Evolutionary conservation across 2,113 vertebrate species (phyloP).

Genomic region (Elephas maximus): DNA sequence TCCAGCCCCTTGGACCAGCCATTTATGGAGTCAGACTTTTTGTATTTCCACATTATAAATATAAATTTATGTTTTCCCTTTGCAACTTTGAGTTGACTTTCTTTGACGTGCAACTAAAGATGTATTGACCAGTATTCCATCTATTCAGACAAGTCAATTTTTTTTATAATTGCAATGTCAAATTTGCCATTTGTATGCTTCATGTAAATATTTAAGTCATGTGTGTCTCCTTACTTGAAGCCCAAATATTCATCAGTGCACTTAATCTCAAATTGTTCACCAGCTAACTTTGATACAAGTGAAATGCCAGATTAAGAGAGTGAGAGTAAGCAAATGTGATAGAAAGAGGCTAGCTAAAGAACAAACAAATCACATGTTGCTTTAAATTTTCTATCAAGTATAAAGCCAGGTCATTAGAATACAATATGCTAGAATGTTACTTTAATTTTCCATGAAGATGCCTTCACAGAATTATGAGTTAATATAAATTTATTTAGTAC

Average conservation of each 20-base stretch:
- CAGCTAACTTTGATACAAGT: neutral
- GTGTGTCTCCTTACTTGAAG: neutral
- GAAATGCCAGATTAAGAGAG: neutral
- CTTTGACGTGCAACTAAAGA: slow-evolving; percentile 31
- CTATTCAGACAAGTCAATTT: neutral
- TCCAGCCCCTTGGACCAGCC: neutral
- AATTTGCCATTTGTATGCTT: neutral
- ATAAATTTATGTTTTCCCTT: neutral
- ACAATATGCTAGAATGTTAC: slow-evolving; percentile 20
- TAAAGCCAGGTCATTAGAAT: slow-evolving; percentile 1
- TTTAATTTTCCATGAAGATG: slow-evolving; percentile 50
- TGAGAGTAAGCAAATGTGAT: neutral
- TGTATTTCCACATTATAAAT: neutral
- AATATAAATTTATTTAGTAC: slow-evolving; percentile 50
- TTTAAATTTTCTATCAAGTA: slow-evolving; percentile 11
- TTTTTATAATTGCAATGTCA: neutral
- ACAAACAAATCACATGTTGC: neutral
- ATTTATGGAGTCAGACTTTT: neutral
- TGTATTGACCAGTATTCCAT: neutral
- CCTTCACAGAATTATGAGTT: slow-evolving; percentile 54
- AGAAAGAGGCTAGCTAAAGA: neutral
- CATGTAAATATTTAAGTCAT: neutral
- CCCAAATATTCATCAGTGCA: neutral
- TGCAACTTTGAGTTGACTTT: neutral
- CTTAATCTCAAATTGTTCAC: slow-evolving; percentile 7